phyloP scores from a whole-genome alignment of 2,888 invertebrate species.

The Phoenoteleia sp. region DNA sequence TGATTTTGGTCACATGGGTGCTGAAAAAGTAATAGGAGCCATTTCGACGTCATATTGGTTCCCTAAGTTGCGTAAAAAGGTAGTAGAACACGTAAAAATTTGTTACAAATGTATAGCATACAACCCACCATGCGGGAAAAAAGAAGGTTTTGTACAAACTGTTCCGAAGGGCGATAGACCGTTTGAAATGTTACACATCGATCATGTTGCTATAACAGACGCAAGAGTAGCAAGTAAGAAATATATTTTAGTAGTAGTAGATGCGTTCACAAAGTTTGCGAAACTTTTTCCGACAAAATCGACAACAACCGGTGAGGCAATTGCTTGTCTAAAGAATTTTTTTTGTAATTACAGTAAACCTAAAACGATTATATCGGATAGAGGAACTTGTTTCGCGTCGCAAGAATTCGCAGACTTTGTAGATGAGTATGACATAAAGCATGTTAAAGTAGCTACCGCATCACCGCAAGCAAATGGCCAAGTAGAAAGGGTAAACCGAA shows the following conservation, averaged over 20 bases:
- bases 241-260: slow-evolving; percentile 1
- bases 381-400: slow-evolving; percentile 73
- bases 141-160: slow-evolving; percentile 7
- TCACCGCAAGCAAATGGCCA: slow-evolving; percentile 76
- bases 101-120: slow-evolving; percentile 33
- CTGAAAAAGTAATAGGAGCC: neutral
- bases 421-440: slow-evolving; percentile 47
- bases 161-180: slow-evolving; percentile 21
- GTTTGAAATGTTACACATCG: slow-evolving; percentile 21
- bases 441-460: slow-evolving; percentile 72
- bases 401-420: slow-evolving; percentile 71
- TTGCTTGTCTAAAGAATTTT: slow-evolving; percentile 45
- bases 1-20: slow-evolving; percentile 8
- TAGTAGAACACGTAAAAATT: neutral
- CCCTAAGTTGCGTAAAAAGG: slow-evolving; percentile 5
- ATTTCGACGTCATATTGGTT: slow-evolving; percentile 27
- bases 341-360: slow-evolving; percentile 61
- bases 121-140: neutral
- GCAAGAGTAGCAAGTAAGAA: slow-evolving; percentile 12
- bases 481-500: slow-evolving; percentile 71
- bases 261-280: slow-evolving; percentile 76
- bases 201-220: slow-evolving; percentile 11
- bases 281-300: slow-evolving; percentile 73
- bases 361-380: slow-evolving; percentile 60
- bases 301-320: slow-evolving; percentile 52